phyloP scores from a whole-genome alignment of 2,888 invertebrate species.

The Oxystoma pomonae region DNA sequence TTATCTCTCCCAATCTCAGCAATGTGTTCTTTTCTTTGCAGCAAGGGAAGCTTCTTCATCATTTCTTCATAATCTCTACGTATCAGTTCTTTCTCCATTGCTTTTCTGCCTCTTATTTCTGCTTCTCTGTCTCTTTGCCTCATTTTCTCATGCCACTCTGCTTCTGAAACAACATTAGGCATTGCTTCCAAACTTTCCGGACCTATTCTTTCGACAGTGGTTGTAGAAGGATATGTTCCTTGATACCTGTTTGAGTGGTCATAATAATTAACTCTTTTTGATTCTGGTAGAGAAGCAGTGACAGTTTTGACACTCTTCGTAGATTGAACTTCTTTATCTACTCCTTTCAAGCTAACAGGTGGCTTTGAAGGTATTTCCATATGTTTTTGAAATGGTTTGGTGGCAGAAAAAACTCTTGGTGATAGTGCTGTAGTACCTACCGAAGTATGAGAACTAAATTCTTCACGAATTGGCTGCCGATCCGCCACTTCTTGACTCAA shows the following conservation, averaged over 20 bases:
- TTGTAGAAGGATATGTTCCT: constrained; percentile 36
- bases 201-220: constrained; percentile 41
- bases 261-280: constrained; percentile 46
- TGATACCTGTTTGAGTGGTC: constrained; percentile 50
- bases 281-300: constrained; percentile 3
- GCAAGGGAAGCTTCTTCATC: constrained; percentile 46
- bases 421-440: background rate
- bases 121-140: constrained; percentile 40
- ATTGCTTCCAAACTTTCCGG: constrained; percentile 35
- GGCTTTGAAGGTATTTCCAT: constrained; percentile 32
- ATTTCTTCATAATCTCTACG: constrained; percentile 51
- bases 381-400: background rate
- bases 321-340: background rate
- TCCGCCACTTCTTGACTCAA: background rate
- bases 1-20: constrained; percentile 38
- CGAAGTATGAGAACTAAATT: background rate
- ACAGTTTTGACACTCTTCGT: background rate
- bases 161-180: constrained; percentile 33
- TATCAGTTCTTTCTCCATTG: constrained; percentile 50
- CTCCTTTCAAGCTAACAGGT: constrained; percentile 28
- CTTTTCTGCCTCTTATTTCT: constrained; percentile 47
- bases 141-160: constrained; percentile 34
- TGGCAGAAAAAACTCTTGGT: background rate
- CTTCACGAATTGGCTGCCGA: background rate
- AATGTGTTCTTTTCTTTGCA: constrained; percentile 44